Percentiles rank a stretch among this genome's conserved stretches.
Evolutionary conservation across 2,113 vertebrate genomes (phyloP).

Genomic region (Atlantisia rogersi): DNA sequence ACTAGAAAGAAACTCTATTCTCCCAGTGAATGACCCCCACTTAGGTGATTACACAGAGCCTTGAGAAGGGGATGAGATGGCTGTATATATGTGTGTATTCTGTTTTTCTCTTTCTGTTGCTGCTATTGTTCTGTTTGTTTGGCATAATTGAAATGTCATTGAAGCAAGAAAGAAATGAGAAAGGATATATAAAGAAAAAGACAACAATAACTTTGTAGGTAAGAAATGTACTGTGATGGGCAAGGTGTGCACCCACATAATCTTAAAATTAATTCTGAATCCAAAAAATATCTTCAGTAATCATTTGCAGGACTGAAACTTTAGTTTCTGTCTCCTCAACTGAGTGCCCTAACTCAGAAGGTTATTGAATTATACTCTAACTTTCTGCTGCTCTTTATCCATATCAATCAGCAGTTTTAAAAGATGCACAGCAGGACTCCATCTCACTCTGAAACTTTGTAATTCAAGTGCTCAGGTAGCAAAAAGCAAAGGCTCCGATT

Average conservation of each 20-base stretch:
- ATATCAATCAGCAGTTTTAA: not conserved
- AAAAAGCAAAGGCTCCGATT: not conserved
- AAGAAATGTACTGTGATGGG: not conserved
- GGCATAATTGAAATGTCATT: not conserved
- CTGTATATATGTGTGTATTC: not conserved
- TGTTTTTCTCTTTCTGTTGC: not conserved
- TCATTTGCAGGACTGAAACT: not conserved
- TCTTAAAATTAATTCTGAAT: not conserved
- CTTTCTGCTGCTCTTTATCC: not conserved
- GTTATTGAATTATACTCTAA: not conserved
- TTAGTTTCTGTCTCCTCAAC: not conserved
- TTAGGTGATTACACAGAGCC: not conserved
- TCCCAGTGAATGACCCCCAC: not conserved
- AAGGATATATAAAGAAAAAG: not conserved
- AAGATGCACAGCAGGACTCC: not conserved
- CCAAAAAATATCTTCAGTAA: not conserved
- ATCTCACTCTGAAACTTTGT: not conserved
- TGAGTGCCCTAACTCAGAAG: not conserved
- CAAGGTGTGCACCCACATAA: not conserved
- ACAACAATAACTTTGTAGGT: not conserved
- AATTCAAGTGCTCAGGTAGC: not conserved
- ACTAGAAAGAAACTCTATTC: not conserved
- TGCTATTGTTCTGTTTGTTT: not conserved
- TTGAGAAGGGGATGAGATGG: not conserved
- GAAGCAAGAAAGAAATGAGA: not conserved